These are phyloP conservation scores for Parnassius glacialis DNA, from an alignment of 2,888 invertebrate genomes.

Conservation along the genomic window DNA sequence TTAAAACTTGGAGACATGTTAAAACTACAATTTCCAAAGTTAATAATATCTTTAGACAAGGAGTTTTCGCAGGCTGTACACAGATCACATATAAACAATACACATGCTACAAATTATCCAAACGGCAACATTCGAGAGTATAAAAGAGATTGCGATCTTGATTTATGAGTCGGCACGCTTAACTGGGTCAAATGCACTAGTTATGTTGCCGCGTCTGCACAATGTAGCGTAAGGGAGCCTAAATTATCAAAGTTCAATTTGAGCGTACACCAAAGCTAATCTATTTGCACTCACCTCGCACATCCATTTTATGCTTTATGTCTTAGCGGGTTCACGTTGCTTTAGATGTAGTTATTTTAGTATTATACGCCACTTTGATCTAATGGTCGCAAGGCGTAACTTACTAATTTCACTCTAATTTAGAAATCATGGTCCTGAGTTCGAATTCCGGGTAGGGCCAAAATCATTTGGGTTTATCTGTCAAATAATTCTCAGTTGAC, in stretches of 20 bases:
- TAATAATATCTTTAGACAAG: no score
- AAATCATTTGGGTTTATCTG: no score
- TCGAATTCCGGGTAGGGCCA: no score
- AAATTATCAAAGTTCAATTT: slow-evolving; percentile 30
- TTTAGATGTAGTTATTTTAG: no score
- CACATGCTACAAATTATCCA: slow-evolving; percentile 14
- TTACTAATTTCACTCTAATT: no score
- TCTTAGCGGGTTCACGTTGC: neutral
- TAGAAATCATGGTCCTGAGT: no score
- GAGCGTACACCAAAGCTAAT: slow-evolving; percentile 26
- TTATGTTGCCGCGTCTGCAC: slow-evolving; percentile 21
- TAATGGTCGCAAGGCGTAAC: no score
- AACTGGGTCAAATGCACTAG: slow-evolving; percentile 27
- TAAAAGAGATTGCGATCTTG: slow-evolving; percentile 20
- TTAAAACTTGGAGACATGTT: no score
- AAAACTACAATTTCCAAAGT: no score
- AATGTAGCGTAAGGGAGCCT: slow-evolving; percentile 24
- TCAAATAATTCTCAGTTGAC: no score
- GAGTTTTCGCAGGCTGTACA: neutral
- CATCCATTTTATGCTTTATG: neutral
- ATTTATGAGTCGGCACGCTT: slow-evolving; percentile 18
- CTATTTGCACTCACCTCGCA: slow-evolving; percentile 17
- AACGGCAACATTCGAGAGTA: slow-evolving; percentile 9
- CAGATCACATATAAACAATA: slow-evolving; percentile 8
- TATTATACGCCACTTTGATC: no score